A percentile compares a stretch with the other conserved stretches of the same genome.
phyloP scores from a whole-genome alignment of 2,888 invertebrate species.

The Erebia aethiops region DNA sequence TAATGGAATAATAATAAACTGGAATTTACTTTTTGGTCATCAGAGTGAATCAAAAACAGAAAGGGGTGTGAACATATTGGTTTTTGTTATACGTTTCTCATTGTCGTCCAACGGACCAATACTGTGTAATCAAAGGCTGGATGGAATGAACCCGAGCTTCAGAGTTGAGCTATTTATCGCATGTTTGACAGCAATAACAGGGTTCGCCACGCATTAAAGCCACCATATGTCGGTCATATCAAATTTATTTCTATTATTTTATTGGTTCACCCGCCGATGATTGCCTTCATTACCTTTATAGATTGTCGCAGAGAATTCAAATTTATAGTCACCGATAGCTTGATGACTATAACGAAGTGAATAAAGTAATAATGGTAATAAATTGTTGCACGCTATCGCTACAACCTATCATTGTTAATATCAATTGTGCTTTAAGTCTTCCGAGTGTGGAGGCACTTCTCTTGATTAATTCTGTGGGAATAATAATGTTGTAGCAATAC shows the following conservation, averaged over 20 bases:
- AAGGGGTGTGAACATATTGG: constrained; percentile 82
- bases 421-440: constrained; percentile 38
- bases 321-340: constrained; percentile 78
- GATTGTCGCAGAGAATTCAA: constrained; percentile 80
- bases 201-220: constrained; percentile 77
- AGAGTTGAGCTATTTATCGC: constrained; percentile 77
- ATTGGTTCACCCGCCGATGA: constrained; percentile 76
- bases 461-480: constrained; percentile 32
- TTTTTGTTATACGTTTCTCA: constrained; percentile 74
- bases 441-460: constrained; percentile 29
- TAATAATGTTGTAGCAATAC: constrained; percentile 35
- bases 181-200: constrained; percentile 83
- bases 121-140: constrained; percentile 79
- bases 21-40: constrained; percentile 83
- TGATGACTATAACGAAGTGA: constrained; percentile 77
- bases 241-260: constrained; percentile 83
- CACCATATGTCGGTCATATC: constrained; percentile 83
- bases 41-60: constrained; percentile 74
- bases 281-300: constrained; percentile 82
- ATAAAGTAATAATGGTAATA: constrained; percentile 76
- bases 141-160: constrained; percentile 74
- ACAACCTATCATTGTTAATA: constrained; percentile 45
- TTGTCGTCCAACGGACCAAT: constrained; percentile 77
- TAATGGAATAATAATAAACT: constrained; percentile 84
- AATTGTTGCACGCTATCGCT: constrained; percentile 66